Conservation (phyloP, 2,113 vertebrate genomes). For the Ceyx cyanopectus region DNA sequence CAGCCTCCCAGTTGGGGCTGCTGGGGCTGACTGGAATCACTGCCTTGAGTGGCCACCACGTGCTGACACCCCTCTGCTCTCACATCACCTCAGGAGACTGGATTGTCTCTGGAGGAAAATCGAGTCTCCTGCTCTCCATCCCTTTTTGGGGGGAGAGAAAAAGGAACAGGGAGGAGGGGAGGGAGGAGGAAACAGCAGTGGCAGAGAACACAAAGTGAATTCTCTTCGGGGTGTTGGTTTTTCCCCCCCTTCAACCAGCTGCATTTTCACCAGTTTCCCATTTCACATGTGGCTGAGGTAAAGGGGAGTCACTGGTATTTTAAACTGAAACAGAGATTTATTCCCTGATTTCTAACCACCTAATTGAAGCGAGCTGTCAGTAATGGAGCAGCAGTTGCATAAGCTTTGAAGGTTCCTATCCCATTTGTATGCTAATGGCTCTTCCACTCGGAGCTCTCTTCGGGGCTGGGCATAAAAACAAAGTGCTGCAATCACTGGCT, state of each 20-base stretch:
- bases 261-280: background rate
- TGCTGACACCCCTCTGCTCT: background rate
- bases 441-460: background rate
- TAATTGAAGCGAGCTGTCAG: background rate
- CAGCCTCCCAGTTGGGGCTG: background rate
- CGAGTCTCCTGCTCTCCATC: no score
- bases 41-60: background rate
- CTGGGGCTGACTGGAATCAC: background rate
- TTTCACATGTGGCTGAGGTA: background rate
- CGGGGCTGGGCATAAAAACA: background rate
- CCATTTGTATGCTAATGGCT: constrained; percentile 5
- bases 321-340: background rate
- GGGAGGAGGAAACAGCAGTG: background rate
- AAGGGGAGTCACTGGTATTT: background rate
- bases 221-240: background rate
- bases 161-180: background rate
- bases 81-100: background rate
- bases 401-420: background rate
- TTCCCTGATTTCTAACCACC: background rate
- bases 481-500: background rate
- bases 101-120: background rate
- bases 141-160: background rate
- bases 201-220: background rate
- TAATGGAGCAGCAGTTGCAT: background rate
- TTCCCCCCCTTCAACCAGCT: background rate